A percentile compares a stretch with the other conserved stretches of the same genome.
phyloP scores from a whole-genome alignment of 2,888 invertebrate species.

The Andrena marginata region DNA sequence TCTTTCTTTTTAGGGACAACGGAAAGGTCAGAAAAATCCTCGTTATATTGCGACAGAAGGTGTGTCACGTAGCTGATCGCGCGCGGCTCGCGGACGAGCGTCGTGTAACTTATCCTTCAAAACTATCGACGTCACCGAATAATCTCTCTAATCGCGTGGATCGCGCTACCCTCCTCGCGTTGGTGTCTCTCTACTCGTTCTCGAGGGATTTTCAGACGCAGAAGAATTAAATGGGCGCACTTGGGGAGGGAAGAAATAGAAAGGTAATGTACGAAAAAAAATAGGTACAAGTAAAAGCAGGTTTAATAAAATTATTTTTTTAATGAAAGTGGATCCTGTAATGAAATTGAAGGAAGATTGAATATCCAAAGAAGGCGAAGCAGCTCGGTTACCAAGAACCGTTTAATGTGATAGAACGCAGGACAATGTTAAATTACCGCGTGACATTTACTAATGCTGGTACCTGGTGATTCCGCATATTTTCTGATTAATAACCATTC shows the following conservation, averaged over 20 bases:
- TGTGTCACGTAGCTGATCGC: constrained; percentile 47
- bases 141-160: neutral
- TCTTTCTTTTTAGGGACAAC: constrained; percentile 58
- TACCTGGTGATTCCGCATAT: neutral
- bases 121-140: constrained; percentile 8
- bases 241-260: too few relatives aligned
- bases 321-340: neutral
- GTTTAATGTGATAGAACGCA: neutral
- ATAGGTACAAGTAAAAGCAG: too few relatives aligned
- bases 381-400: neutral
- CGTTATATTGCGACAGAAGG: constrained; percentile 56
- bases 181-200: neutral
- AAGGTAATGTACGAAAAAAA: too few relatives aligned
- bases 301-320: too few relatives aligned
- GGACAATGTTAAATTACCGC: neutral
- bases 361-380: constrained; percentile 9
- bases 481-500: neutral
- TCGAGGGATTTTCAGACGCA: neutral
- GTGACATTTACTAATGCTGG: neutral
- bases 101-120: constrained; percentile 19
- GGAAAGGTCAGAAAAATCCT: constrained; percentile 61
- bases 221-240: too few relatives aligned
- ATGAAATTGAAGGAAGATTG: constrained; percentile 21
- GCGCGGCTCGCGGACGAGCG: neutral
- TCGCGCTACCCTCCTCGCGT: neutral